Evolutionary conservation across 2,888 invertebrate species (phyloP).

Genomic region (Rhagonycha fulva): DNA sequence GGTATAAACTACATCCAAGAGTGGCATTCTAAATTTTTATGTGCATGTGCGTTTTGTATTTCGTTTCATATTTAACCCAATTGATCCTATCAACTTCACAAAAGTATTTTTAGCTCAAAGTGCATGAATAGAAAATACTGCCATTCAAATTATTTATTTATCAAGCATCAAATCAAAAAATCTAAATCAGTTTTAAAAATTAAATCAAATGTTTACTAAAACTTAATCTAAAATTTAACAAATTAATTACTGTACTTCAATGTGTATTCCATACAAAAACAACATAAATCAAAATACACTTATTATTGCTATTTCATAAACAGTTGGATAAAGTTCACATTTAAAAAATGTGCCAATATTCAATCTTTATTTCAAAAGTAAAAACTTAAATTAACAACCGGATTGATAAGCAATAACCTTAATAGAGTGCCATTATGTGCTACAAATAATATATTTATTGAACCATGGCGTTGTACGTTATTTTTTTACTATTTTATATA

Average conservation of each 20-base stretch:
- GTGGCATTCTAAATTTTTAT: too few relatives aligned
- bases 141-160: background rate
- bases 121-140: background rate
- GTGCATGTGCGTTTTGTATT: background rate
- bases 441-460: background rate
- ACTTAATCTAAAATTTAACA: background rate
- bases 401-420: background rate
- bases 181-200: background rate
- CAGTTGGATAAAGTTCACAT: background rate
- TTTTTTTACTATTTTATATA: background rate
- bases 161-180: background rate
- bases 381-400: background rate
- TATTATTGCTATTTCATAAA: slow-evolving; percentile 8
- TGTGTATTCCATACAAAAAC: background rate
- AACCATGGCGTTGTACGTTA: background rate
- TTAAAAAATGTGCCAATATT: background rate
- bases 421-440: background rate
- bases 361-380: background rate
- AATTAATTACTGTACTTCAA: background rate
- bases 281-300: background rate
- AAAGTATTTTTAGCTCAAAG: background rate
- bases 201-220: background rate
- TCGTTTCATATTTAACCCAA: background rate
- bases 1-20: too few relatives aligned
- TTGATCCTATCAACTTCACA: background rate